phyloP scores from a whole-genome alignment of 92 coral and sea anemone genomes.

The Zoanthus solanderi region DNA sequence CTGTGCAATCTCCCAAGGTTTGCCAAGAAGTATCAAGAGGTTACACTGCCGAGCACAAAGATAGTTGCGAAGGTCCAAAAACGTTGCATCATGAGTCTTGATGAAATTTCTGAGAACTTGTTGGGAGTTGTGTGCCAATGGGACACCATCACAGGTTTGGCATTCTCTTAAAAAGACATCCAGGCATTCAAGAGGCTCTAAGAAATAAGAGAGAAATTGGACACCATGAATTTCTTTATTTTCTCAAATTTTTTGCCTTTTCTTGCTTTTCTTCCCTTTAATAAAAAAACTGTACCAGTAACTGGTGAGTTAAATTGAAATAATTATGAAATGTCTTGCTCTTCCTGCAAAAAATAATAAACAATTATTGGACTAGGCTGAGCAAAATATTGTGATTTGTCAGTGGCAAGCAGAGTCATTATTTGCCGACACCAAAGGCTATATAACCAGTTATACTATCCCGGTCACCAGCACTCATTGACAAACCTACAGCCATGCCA shows the following conservation, averaged over 20 bases:
- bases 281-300: too few species aligned
- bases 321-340: too few species aligned
- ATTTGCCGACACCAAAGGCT: too few species aligned
- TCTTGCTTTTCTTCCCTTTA: too few species aligned
- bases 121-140: slow-evolving; percentile 77
- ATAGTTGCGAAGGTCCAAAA: slow-evolving; percentile 91
- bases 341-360: too few species aligned
- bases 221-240: background rate
- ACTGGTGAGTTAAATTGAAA: too few species aligned
- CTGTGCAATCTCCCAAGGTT: slow-evolving; percentile 90
- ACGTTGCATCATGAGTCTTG: slow-evolving; percentile 84
- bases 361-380: too few species aligned
- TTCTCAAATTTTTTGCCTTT: background rate
- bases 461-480: too few species aligned
- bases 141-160: slow-evolving; percentile 93
- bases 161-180: slow-evolving; percentile 84
- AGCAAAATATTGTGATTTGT: too few species aligned
- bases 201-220: background rate
- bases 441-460: too few species aligned
- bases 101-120: slow-evolving; percentile 74
- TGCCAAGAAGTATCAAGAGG: slow-evolving; percentile 73
- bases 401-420: too few species aligned
- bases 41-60: slow-evolving; percentile 93
- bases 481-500: too few species aligned
- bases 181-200: slow-evolving; percentile 84